Evolutionary conservation across 2,888 invertebrate species (phyloP), one percentile per base, ranked within the genome.

Genomic region (Nipponacmea schrenckii): DNA sequence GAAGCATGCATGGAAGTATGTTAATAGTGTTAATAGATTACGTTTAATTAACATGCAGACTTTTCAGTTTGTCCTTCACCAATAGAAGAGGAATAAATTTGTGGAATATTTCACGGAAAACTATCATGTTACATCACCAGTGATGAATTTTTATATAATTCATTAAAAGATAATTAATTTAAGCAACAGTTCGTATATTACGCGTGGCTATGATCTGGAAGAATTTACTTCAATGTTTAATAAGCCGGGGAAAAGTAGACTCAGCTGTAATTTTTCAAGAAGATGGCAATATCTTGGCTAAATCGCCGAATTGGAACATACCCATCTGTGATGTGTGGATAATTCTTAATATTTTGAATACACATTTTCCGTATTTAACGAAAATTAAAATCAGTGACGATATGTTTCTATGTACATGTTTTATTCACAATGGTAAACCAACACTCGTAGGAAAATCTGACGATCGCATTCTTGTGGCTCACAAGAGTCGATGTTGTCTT

Each of bases 361-460:
- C 73, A 45, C 64, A 73, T 15, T 76, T 77, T 62, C 64, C 45
- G 8, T 69, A 72, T 15, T 64, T 79, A 24, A 74, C 76, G 45
- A 78, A 73, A 45, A 67, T 80, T 45, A 79, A 73, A 62, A 66
- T 80, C 15, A 73, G 76, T 26, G 69, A 71, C 14, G 64, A 73
- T 45, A 64, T 65, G 15, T 81, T 76, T 72, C 24, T 56, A 8
- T 56, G 56, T 24, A 79, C 75, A 1, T 83, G 80, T 69, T 80
- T 81, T 63, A 48, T 74, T 56, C 77, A 78, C 64, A 73, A 78
- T n/a, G 74, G 74, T 45, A 71, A 50, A 24, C 64, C 71, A 26
- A 77, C 77, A 17, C 63, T 83, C 27, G 73, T 81, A 24, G 81
- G 81, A 56, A 77, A 75, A 31, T 72, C 80, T 4, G 81, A 78